phyloP scores from a whole-genome alignment of 53 echinoderm and acorn worm species.

The Zoroaster sp. region DNA sequence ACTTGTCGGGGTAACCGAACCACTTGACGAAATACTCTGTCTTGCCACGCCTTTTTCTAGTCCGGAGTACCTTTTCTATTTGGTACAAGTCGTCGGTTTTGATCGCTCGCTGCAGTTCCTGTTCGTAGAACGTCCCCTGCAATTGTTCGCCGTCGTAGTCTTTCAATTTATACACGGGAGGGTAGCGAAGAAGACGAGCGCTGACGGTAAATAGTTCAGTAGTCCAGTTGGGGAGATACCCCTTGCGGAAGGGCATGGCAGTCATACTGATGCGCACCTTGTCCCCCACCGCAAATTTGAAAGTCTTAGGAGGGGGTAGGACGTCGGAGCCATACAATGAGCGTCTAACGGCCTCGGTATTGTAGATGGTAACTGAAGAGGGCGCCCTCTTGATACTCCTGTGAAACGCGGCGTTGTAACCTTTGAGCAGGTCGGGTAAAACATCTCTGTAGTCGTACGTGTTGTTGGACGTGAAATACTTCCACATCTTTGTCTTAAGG shows the following conservation, averaged over 20 bases:
- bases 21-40: slow-evolving; percentile 68
- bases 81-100: slow-evolving; percentile 28
- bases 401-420: slow-evolving; percentile 57
- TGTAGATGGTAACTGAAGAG: not conserved
- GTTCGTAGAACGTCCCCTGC: slow-evolving; percentile 61
- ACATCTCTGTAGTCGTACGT: not conserved
- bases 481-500: slow-evolving; percentile 41
- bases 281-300: slow-evolving; percentile 52
- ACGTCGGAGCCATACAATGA: slow-evolving; percentile 23
- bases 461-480: slow-evolving; percentile 32
- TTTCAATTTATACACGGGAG: slow-evolving; percentile 49
- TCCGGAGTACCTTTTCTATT: slow-evolving; percentile 45
- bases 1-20: no score
- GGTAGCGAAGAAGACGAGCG: not conserved
- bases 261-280: slow-evolving; percentile 55
- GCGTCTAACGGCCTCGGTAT: slow-evolving; percentile 57
- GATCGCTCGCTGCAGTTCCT: slow-evolving; percentile 56
- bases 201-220: slow-evolving; percentile 67
- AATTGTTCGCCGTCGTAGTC: slow-evolving; percentile 59
- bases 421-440: slow-evolving; percentile 25
- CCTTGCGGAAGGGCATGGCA: slow-evolving; percentile 66
- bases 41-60: slow-evolving; percentile 12
- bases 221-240: slow-evolving; percentile 75
- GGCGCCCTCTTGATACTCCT: slow-evolving; percentile 18
- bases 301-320: not conserved